phyloP scores from a whole-genome alignment of 2,113 vertebrate species.

The Helogale parvula region DNA sequence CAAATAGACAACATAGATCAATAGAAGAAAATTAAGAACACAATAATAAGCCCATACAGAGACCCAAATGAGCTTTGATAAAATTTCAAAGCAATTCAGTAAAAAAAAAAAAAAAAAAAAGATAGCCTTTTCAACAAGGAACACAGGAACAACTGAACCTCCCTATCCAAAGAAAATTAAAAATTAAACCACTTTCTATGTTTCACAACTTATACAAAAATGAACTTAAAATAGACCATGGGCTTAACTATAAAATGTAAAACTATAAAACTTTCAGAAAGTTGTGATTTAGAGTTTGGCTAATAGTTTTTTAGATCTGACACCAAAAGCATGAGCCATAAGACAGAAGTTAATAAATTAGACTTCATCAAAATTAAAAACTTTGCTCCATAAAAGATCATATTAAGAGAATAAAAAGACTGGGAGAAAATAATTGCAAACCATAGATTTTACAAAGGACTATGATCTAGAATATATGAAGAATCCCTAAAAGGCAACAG shows the following conservation, averaged over 20 bases:
- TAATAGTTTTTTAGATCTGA: background rate
- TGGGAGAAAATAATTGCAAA: background rate
- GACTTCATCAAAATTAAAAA: background rate
- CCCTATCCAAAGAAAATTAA: background rate
- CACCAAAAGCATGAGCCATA: background rate
- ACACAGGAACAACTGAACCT: background rate
- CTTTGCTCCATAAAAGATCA: background rate
- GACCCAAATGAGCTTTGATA: background rate
- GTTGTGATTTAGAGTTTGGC: background rate
- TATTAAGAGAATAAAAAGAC: background rate
- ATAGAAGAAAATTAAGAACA: background rate
- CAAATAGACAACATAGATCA: background rate
- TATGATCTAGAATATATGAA: background rate
- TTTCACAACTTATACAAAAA: background rate
- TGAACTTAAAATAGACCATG: background rate
- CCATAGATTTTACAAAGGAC: background rate
- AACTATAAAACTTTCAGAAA: background rate
- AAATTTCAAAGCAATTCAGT: background rate
- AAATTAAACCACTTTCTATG: background rate
- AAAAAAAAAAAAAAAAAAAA: background rate
- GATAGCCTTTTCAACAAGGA: background rate
- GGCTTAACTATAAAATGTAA: background rate
- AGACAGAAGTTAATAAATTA: background rate
- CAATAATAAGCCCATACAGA: background rate
- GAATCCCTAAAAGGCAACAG: background rate